Conservation (phyloP, 1,140 invertebrate genomes). For the Hyphantria cunea region DNA sequence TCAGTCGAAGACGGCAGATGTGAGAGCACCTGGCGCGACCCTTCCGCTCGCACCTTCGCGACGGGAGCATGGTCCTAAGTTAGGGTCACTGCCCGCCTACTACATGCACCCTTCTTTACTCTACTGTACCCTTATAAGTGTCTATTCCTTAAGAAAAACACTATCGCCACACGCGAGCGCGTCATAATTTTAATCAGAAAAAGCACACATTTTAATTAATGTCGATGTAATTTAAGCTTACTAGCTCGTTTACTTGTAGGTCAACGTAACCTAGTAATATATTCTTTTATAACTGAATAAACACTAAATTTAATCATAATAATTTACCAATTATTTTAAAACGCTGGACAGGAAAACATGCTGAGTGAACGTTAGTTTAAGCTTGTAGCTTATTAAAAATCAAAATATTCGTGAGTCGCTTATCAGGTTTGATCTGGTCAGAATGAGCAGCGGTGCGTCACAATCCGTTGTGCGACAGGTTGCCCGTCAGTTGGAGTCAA, state of each 20-base stretch:
- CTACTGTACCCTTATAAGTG: constrained; percentile 53
- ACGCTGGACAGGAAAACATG: not conserved
- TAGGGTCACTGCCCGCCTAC: constrained; percentile 75
- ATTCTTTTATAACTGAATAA: not conserved
- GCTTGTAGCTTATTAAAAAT: constrained; percentile 45
- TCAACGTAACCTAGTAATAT: constrained; percentile 33
- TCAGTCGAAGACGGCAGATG: constrained; percentile 73
- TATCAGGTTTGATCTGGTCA: constrained; percentile 60
- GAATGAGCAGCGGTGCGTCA: constrained; percentile 62
- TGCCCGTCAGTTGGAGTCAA: constrained; percentile 67
- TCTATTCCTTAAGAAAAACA: constrained; percentile 54
- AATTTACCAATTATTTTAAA: constrained; percentile 7
- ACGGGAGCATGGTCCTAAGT: constrained; percentile 30
- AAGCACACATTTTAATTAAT: constrained; percentile 41
- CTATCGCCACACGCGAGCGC: constrained; percentile 56
- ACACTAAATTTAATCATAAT: constrained; percentile 4
- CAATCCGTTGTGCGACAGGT: constrained; percentile 77
- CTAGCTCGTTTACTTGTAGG: constrained; percentile 33
- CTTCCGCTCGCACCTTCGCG: constrained; percentile 61
- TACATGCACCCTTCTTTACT: constrained; percentile 52
- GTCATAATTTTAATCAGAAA: constrained; percentile 62
- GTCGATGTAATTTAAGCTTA: constrained; percentile 31
- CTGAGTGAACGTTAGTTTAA: constrained; percentile 17
- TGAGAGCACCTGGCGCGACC: constrained; percentile 73
- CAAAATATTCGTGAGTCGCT: constrained; percentile 36